Base-by-base conservation (phyloP, 2,113 vertebrate species). In the Xenopus borealis region DNA sequence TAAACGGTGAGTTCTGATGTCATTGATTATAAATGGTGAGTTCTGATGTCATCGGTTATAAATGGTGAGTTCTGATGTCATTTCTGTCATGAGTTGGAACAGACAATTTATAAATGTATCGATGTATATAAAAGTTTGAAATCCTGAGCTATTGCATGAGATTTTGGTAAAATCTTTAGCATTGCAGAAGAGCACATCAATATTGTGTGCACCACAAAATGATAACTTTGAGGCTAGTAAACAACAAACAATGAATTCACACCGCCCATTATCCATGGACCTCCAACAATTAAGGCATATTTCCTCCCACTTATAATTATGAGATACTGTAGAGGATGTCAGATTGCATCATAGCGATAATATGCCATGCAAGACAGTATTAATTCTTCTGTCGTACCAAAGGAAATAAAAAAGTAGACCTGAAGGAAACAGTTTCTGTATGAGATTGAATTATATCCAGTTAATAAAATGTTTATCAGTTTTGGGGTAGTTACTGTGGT, bases 351-450 rank as follows among this genome's bases (percentile, higher is more conserved):
- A 0, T 80, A 86, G 4, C 80, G 61, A 40, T 86, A 83, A 33
- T 86, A 86, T 6, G 83, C 83, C 86, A 88, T 86, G 13, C 82
- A 16, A 0, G 82, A 78, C 7, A 88, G 78, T 45, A 86, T 62
- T 40, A 85, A 53, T 30, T 79, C 84, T 62, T 86, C 85, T 14
- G 84, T 46, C 19, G 84, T 84, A 27, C 83, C 83, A 18, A 86
- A 82, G 50, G 83, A 80, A 12, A 81, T 72, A 62, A 86, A 82
- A 30, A 87, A 79, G 33, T 79, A 81, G 79, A 84, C 81, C 58
- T 86, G 85, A 7, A 75, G 75, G 18, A 84, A 66, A 71, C 86
- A 88, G 33, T 72, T 72, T 0, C 59, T 7, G 1, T 82, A 82
- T 5, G 83, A 79, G 18, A 88, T 83, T 16, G 64, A 61, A 12